Conservation (phyloP, 2,113 vertebrate genomes). For the Puma concolor region DNA sequence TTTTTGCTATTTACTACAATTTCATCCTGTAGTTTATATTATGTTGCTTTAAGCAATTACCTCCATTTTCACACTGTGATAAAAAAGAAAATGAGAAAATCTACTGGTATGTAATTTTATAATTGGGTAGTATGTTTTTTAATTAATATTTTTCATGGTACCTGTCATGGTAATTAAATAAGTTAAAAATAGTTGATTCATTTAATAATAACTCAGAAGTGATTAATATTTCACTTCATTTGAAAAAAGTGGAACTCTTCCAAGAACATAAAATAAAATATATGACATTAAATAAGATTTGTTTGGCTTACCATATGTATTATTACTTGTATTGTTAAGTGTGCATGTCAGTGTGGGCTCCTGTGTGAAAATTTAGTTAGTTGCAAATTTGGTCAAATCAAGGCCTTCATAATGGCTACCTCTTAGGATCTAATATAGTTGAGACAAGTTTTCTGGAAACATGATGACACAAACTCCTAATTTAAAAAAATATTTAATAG, state of each 20-base stretch:
- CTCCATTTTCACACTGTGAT: background rate
- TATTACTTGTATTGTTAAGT: background rate
- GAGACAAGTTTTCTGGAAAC: background rate
- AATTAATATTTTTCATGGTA: background rate
- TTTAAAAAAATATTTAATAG: background rate
- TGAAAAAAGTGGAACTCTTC: background rate
- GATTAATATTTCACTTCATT: background rate
- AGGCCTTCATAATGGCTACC: background rate
- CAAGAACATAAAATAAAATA: background rate
- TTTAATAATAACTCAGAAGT: background rate
- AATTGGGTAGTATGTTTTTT: background rate
- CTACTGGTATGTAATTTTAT: background rate
- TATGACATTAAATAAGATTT: background rate
- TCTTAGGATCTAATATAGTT: background rate
- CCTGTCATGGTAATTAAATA: background rate
- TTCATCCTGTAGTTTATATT: background rate
- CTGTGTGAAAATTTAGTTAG: background rate
- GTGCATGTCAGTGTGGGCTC: background rate
- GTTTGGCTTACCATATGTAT: background rate
- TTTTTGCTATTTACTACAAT: background rate
- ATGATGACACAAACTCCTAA: background rate
- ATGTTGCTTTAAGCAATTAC: background rate
- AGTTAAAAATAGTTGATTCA: background rate
- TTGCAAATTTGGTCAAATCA: background rate
- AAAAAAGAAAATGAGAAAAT: constrained; percentile 6